Base-by-base conservation (phyloP, 1,140 invertebrate species). In the Prorops nasuta region DNA sequence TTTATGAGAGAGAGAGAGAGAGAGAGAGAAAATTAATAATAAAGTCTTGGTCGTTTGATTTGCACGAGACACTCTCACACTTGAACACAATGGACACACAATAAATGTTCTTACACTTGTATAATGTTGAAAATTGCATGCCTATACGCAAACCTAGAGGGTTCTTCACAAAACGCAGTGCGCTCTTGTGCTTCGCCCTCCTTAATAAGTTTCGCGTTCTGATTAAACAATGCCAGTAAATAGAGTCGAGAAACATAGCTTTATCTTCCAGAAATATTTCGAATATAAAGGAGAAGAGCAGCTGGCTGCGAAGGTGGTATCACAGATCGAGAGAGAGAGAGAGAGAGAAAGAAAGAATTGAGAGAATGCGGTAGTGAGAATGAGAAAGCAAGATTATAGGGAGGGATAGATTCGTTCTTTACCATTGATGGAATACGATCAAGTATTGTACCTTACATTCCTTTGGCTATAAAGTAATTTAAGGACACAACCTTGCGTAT, bases 391-490 rank as follows among this genome's bases (percentile, higher is more conserved):
- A n/a, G n/a, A n/a, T n/a, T n/a, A n/a, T n/a, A n/a, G n/a, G n/a
- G n/a, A n/a, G n/a, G n/a, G n/a, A n/a, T n/a, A n/a, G n/a, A n/a
- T n/a, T 28, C 24, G 12, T 28, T 28, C 24, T 28, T 28, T 12
- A 28, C 12, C 6, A 28, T 28, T 28, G 6, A 28, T 6, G 56
- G 56, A 64, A 61, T 59, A 74, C 71, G 69, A 73, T 78, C 59
- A 72, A 76, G 74, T 77, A 78, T 78, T 78, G 76, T 78, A 77
- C 72, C 69, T 71, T 78, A 78, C 76, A 78, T 78, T 78, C 76
- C 76, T 78, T 77, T 74, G 76, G 74, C 73, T 78, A 76, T 78
- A 77, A 77, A 63, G 56, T 76, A 77, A 73, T 71, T 66, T 73
- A 72, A 72, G 63, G 47, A 54, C 49, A 58, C 49, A 51, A 59